Evolutionary conservation across 2,888 invertebrate species (phyloP).

Genomic region (Griposia aprilina): DNA sequence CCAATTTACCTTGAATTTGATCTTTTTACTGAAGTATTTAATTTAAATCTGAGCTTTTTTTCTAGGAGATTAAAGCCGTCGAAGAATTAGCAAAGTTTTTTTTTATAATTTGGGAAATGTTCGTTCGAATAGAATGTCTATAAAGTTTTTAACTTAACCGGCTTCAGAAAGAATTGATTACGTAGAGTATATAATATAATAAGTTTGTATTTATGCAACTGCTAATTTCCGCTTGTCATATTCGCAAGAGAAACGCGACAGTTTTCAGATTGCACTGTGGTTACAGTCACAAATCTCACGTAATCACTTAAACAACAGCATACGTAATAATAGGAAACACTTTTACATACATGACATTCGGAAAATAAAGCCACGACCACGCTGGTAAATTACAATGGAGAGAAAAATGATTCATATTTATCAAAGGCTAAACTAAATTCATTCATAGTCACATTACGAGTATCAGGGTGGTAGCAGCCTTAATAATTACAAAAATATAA

Average conservation of each 20-base stretch:
- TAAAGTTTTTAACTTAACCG: background rate
- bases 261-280: too few species aligned
- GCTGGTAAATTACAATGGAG: background rate
- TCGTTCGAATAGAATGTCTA: background rate
- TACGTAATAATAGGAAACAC: background rate
- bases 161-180: background rate
- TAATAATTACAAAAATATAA: too few species aligned
- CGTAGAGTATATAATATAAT: background rate
- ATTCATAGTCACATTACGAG: background rate
- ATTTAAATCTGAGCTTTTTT: slow-evolving; percentile 13
- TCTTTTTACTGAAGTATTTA: slow-evolving; percentile 15
- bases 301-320: background rate
- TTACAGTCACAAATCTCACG: too few species aligned
- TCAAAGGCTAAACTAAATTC: background rate
- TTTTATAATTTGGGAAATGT: background rate
- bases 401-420: background rate
- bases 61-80: background rate
- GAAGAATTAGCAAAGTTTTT: background rate
- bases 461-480: background rate
- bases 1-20: slow-evolving; percentile 26
- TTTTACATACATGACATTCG: background rate
- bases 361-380: background rate
- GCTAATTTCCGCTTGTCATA: background rate
- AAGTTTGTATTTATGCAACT: too few species aligned
- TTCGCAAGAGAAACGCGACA: too few species aligned